A percentile compares a stretch with the other conserved stretches of the same genome.
Conservation (phyloP, 2,797 vertebrate genomes). For the Amniataba percoides region DNA sequence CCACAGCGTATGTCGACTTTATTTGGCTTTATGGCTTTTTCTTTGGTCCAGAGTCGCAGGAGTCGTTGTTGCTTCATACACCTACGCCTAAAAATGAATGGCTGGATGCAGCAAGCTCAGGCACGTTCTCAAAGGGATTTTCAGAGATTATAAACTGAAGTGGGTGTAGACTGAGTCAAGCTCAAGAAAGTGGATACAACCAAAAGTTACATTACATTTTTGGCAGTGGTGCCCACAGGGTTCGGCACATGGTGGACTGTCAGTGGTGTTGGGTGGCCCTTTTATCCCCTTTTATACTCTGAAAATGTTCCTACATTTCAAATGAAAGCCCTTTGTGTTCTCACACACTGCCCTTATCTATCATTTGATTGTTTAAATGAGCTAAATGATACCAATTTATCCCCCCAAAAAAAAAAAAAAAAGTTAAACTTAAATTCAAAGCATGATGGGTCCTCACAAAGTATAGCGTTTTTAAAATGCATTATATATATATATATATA, state of each 20-base stretch:
- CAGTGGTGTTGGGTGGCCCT: background rate
- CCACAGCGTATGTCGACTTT: constrained; percentile 25
- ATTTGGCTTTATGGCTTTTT: constrained; percentile 47
- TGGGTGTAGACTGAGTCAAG: constrained; percentile 50
- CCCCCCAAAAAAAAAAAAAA: background rate
- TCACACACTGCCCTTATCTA: background rate
- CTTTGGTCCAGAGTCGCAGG: constrained; percentile 46
- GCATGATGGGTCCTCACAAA: background rate
- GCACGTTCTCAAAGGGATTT: constrained; percentile 54
- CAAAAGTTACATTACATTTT: constrained; percentile 45
- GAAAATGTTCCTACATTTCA: background rate
- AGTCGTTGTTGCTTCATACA: constrained; percentile 55
- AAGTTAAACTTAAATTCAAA: background rate
- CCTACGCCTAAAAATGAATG: constrained; percentile 54
- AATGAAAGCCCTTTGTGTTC: constrained; percentile 1
- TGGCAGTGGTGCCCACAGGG: background rate
- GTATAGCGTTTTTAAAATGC: constrained; percentile 8
- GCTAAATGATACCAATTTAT: background rate
- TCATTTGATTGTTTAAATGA: background rate
- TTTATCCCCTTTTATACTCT: constrained; percentile 16
- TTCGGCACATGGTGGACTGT: constrained; percentile 8
- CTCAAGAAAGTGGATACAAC: constrained; percentile 42
- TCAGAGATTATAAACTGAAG: constrained; percentile 54
- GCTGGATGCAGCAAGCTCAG: constrained; percentile 54
- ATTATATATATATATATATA: too few species aligned